Evolutionary conservation across 2,888 invertebrate species (phyloP), one percentile per base, ranked within the genome.

Genomic region (Steinernema carpocapsae): DNA sequence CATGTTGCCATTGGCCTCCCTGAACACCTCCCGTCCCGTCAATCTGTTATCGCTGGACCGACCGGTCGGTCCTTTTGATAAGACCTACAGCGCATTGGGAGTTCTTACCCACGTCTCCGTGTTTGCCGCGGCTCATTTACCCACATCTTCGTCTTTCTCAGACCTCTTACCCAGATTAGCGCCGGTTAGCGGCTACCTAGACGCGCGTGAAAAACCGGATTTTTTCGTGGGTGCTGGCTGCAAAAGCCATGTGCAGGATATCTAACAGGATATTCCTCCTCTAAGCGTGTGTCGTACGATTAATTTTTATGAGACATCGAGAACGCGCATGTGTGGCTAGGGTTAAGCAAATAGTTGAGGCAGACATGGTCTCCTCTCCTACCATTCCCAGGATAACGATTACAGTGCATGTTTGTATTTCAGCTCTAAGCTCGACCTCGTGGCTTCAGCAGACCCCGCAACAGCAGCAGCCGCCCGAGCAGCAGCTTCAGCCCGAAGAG

Each of bases 391-490:
- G 52, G 52, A 52, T 52, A 12, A 24, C 64, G 37, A 64, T 64
- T 29, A 64, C 64, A 52, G 64, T 64, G 32, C 19, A 32, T 64
- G 64, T 64, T 64, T 64, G 64, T 64, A 14, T 64, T 64, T 64
- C 64, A 64, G 64, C 64, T 64, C 64, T 64, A 32, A 64, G 64
- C 64, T 64, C 64, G 64, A 64, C 64, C 64, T 22, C 64, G 64
- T 64, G 64, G 64, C 32, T 32, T 64, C 64, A 64, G 37, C 64
- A 64, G 37, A 22, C 22, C 26, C 64, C 26, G 32, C 29, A 64
- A 29, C 64, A 29, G 37, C 32, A 64, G 32, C 32, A 64, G 52
- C 7, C 52, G 6, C 19, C 17, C 6, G 6, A 48, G 56, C 56
- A 64, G 64, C 64, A 64, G 64, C 64, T 7, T 6, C 32, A 1